These are phyloP conservation scores for Euzophera pinguis DNA, from an alignment of 2,888 invertebrate genomes.

Conservation along the genomic window DNA sequence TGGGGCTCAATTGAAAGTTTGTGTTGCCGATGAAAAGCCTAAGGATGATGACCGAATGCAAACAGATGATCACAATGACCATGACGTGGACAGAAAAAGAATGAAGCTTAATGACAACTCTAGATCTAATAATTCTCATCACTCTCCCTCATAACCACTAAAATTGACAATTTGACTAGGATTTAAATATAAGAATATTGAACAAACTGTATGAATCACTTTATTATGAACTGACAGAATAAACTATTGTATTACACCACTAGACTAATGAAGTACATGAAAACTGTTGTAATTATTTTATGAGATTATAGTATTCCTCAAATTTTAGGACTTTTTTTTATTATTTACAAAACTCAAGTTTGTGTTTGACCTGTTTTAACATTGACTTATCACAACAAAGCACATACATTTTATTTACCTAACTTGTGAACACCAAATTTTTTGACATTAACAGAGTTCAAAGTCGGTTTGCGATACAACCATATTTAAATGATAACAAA, in stretches of 20 bases:
- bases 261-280: constrained; percentile 1
- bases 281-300: constrained; percentile 10
- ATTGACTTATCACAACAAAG: too few species aligned
- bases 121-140: not conserved
- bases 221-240: not conserved
- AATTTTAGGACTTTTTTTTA: not conserved
- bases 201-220: not conserved
- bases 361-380: not conserved
- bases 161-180: not conserved
- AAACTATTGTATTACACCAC: not conserved
- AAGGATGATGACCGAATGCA: constrained; percentile 29
- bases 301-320: constrained; percentile 1
- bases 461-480: too few species aligned
- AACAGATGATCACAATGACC: constrained; percentile 36
- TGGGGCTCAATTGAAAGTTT: constrained; percentile 90
- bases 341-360: not conserved
- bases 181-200: not conserved
- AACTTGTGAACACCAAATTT: too few species aligned
- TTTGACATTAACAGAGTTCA: too few species aligned
- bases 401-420: too few species aligned
- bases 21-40: constrained; percentile 90
- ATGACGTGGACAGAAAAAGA: constrained; percentile 49
- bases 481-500: too few species aligned
- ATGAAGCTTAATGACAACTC: constrained; percentile 37
- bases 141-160: not conserved